These are phyloP conservation scores for Alectoris magna DNA, from an alignment of 2,797 vertebrate genomes.

Conservation along the genomic window DNA sequence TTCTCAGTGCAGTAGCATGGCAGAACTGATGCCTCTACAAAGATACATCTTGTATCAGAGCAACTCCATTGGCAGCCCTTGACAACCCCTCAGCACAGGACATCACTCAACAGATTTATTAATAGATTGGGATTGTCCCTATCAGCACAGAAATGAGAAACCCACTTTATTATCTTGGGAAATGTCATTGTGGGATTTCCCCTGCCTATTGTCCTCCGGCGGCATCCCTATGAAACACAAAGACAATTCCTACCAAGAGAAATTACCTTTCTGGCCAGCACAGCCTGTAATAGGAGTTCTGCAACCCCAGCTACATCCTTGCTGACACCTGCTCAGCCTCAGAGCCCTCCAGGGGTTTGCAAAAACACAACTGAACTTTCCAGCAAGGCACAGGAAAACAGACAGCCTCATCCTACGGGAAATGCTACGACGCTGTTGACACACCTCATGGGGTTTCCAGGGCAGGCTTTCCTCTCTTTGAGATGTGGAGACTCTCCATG, in stretches of 20 bases:
- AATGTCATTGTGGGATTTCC: neutral
- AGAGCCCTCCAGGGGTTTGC: constrained; percentile 24
- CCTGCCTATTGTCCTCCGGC: neutral
- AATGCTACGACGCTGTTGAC: neutral
- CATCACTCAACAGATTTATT: neutral
- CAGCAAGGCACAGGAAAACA: neutral
- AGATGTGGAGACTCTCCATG: neutral
- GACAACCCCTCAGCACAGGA: neutral
- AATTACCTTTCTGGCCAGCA: neutral
- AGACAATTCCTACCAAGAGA: neutral
- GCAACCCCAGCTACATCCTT: neutral
- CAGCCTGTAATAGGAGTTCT: neutral
- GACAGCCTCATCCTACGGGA: neutral
- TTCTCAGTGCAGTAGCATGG: neutral
- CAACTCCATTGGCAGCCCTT: neutral
- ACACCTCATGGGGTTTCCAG: neutral
- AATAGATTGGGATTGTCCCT: neutral
- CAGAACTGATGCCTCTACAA: neutral
- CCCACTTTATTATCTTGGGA: neutral
- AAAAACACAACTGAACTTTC: constrained; percentile 44
- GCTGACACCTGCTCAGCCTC: constrained; percentile 42
- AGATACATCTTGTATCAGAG: neutral
- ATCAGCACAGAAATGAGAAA: neutral
- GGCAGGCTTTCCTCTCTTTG: neutral
- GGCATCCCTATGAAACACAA: neutral